A percentile compares a stretch with the other conserved stretches of the same genome.
phyloP scores from a whole-genome alignment of 2,113 vertebrate genomes.

The Pseudorectes ferrugineus region DNA sequence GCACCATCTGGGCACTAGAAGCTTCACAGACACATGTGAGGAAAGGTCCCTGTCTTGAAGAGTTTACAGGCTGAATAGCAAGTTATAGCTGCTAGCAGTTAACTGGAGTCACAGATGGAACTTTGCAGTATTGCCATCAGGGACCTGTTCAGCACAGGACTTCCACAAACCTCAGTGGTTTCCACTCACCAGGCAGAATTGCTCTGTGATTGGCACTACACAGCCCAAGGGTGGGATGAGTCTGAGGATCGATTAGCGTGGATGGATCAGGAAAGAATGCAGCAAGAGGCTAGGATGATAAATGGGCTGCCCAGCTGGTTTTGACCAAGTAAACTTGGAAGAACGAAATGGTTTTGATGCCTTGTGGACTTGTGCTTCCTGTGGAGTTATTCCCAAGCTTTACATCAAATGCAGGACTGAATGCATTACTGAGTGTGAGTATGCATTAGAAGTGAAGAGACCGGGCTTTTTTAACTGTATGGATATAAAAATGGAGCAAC shows the following conservation, averaged over 20 bases:
- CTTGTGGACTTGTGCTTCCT: neutral
- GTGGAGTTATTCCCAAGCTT: neutral
- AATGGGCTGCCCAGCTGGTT: neutral
- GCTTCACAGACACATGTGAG: neutral
- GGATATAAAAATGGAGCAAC: neutral
- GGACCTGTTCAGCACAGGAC: neutral
- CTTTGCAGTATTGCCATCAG: neutral
- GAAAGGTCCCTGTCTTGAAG: constrained; percentile 6
- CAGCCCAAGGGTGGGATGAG: neutral
- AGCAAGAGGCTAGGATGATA: neutral
- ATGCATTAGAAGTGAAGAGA: neutral
- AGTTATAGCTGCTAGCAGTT: neutral
- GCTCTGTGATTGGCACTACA: neutral
- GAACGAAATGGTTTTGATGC: neutral
- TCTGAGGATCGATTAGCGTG: accelerated
- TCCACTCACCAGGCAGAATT: neutral
- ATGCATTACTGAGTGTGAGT: neutral
- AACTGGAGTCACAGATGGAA: neutral
- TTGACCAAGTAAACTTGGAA: neutral
- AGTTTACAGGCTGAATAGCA: neutral
- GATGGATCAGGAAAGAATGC: neutral
- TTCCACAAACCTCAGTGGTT: neutral
- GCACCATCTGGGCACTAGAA: constrained; percentile 46
- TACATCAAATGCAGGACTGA: neutral
- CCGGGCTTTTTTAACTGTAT: neutral